Evolutionary conservation across 2,113 vertebrate species (phyloP).

Genomic region (Oncorhynchus kisutch): DNA sequence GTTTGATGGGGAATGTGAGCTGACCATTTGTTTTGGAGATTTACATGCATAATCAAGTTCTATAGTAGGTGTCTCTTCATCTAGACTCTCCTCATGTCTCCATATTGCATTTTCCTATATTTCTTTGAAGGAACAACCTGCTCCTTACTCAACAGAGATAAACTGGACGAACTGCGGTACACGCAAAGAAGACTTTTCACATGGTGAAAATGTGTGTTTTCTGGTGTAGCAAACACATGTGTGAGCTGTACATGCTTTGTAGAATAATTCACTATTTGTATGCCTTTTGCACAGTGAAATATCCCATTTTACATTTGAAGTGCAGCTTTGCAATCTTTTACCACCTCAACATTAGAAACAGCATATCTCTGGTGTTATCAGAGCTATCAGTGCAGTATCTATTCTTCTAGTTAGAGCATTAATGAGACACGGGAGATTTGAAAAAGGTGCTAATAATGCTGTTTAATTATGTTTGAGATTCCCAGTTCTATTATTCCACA

Average conservation of each 20-base stretch:
- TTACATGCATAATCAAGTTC: no score
- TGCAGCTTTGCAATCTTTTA: conserved; percentile 23
- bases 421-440: conserved; percentile 66
- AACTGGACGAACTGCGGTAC: background rate
- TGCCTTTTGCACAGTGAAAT: conserved; percentile 27
- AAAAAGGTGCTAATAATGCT: conserved; percentile 66
- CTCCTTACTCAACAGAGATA: no score
- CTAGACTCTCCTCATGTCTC: no score
- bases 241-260: conserved; percentile 7
- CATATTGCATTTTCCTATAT: no score
- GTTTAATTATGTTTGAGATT: conserved; percentile 64
- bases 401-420: conserved; percentile 42
- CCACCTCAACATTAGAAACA: conserved; percentile 43
- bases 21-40: no score
- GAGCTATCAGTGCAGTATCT: conserved; percentile 13
- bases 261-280: conserved; percentile 11
- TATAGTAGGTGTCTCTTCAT: no score
- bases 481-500: conserved; percentile 57
- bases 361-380: conserved; percentile 33
- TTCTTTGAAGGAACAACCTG: no score
- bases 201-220: background rate
- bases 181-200: background rate
- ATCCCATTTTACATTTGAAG: conserved; percentile 36
- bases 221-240: background rate
- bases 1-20: no score